Conservation (phyloP, 1,140 invertebrate genomes). For the Spodoptera frugiperda region DNA sequence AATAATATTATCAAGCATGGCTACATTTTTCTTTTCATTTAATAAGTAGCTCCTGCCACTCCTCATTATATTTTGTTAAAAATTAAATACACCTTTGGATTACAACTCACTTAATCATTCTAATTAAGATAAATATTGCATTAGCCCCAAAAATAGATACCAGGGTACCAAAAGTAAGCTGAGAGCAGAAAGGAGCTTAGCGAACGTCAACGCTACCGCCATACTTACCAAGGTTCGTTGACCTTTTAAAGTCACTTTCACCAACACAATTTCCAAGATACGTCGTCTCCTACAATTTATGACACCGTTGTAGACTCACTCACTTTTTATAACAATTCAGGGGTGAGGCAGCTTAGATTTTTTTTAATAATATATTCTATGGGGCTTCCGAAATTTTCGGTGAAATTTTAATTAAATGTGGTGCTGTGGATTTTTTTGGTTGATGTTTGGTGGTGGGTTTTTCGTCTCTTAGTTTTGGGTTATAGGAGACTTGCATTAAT, state of each 20-base stretch:
- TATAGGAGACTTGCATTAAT: too few species aligned
- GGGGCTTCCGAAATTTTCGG: constrained; percentile 24
- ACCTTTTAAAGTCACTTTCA: constrained; percentile 56
- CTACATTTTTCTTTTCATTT: too few species aligned
- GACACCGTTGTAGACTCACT: constrained; percentile 49
- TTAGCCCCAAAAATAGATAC: constrained; percentile 4
- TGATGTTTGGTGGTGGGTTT: not conserved
- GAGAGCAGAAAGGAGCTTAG: constrained; percentile 59
- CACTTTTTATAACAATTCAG: constrained; percentile 49
- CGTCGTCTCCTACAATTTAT: constrained; percentile 50
- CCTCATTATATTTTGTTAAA: too few species aligned
- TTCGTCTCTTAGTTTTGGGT: too few species aligned
- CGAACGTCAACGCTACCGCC: constrained; percentile 51
- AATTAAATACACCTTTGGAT: not conserved
- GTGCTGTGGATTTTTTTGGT: not conserved
- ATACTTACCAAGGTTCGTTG: constrained; percentile 49
- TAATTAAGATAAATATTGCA: constrained; percentile 29
- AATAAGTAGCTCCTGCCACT: too few species aligned
- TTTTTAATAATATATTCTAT: constrained; percentile 50
- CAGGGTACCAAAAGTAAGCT: constrained; percentile 51
- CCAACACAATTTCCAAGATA: constrained; percentile 55
- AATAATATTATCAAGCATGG: too few species aligned
- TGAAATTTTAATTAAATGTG: constrained; percentile 49
- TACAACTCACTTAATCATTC: constrained; percentile 22
- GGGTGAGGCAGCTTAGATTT: constrained; percentile 8